Conservation (phyloP, 2,113 vertebrate species). For the Lampris incognitus region DNA sequence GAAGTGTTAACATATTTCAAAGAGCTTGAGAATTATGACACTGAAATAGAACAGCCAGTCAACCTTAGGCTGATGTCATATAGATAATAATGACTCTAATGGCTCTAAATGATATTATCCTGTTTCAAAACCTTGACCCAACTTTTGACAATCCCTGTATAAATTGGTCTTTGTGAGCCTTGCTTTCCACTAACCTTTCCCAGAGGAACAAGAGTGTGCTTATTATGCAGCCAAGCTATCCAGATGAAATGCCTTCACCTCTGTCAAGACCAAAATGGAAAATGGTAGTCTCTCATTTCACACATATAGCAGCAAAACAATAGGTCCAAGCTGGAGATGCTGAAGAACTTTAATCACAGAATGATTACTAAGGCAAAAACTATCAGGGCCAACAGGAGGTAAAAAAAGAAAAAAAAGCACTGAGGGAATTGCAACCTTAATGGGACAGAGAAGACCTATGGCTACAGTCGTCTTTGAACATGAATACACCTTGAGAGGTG, state of each 20-base stretch:
- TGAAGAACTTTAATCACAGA: constrained; percentile 69
- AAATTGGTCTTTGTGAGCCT: constrained; percentile 70
- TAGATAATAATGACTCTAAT: constrained; percentile 67
- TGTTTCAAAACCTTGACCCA: constrained; percentile 72
- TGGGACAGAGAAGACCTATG: constrained; percentile 58
- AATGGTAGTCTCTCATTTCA: constrained; percentile 57
- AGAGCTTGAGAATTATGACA: constrained; percentile 37
- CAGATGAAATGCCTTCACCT: constrained; percentile 57
- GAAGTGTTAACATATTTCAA: constrained; percentile 43
- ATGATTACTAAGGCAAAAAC: constrained; percentile 64
- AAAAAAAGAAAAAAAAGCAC: constrained; percentile 48
- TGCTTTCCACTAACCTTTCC: constrained; percentile 67
- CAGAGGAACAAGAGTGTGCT: constrained; percentile 61
- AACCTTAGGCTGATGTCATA: constrained; percentile 59
- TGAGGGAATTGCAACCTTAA: constrained; percentile 49
- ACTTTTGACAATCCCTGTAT: constrained; percentile 58
- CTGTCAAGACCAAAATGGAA: constrained; percentile 55
- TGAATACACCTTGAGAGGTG: constrained; percentile 66
- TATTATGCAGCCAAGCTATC: constrained; percentile 61
- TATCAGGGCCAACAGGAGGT: constrained; percentile 55
- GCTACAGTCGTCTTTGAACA: constrained; percentile 65
- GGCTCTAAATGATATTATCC: constrained; percentile 69
- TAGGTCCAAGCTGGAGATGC: constrained; percentile 48
- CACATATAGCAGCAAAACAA: constrained; percentile 42
- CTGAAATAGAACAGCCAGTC: constrained; percentile 50